Percentiles rank a stretch among this genome's conserved stretches.
Evolutionary conservation across 2,888 invertebrate species (phyloP).

Genomic region (Artemia sinica): DNA sequence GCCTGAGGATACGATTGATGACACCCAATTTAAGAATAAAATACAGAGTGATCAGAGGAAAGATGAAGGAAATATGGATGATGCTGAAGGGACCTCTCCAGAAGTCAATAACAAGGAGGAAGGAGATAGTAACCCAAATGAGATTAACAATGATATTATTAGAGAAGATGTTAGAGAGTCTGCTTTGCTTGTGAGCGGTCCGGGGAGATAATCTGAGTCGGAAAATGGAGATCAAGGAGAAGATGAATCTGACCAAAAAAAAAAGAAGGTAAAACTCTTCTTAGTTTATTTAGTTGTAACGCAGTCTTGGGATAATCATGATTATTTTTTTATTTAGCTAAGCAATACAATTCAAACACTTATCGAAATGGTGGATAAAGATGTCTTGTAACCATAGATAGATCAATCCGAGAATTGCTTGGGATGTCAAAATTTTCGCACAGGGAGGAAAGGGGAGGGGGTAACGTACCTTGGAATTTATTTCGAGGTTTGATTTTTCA

Average conservation of each 20-base stretch:
- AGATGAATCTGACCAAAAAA: background rate
- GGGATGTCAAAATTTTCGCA: too few relatives aligned
- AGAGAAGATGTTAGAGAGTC: slow-evolving; percentile 29
- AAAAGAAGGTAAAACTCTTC: too few relatives aligned
- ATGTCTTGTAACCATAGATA: too few relatives aligned
- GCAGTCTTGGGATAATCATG: too few relatives aligned
- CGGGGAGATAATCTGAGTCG: slow-evolving; percentile 21
- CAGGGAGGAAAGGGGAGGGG: too few relatives aligned
- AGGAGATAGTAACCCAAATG: slow-evolving; percentile 23
- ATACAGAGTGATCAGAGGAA: background rate
- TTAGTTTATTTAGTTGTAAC: too few relatives aligned
- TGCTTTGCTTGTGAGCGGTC: background rate
- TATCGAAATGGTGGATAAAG: too few relatives aligned
- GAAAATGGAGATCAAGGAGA: slow-evolving; percentile 21
- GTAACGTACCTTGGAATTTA: too few relatives aligned
- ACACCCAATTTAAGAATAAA: slow-evolving; percentile 17
- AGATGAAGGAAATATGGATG: slow-evolving; percentile 28
- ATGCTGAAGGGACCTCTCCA: slow-evolving; percentile 33
- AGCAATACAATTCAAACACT: too few relatives aligned
- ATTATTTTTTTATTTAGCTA: too few relatives aligned
- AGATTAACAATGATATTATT: slow-evolving; percentile 27
- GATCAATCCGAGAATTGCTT: too few relatives aligned
- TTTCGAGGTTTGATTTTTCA: too few relatives aligned
- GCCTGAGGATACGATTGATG: slow-evolving; percentile 1
- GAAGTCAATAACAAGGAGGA: background rate